phyloP scores from a whole-genome alignment of 2,797 vertebrate genomes.

The Accipiter superciliosus region DNA sequence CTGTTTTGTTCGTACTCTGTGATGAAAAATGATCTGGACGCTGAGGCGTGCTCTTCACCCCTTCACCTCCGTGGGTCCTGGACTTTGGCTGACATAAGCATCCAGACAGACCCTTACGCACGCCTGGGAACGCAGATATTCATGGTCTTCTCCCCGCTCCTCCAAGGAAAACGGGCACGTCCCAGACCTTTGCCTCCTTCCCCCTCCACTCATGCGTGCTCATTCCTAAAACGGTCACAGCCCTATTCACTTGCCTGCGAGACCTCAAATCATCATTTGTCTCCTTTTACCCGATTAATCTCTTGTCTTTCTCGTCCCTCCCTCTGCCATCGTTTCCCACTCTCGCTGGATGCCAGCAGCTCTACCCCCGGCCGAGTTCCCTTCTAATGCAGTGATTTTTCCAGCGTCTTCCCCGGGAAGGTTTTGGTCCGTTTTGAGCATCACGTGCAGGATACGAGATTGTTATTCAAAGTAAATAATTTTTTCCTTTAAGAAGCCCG shows the following conservation, averaged over 20 bases:
- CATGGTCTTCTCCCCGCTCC: not conserved
- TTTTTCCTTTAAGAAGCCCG: not conserved
- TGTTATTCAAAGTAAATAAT: not conserved
- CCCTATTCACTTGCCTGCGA: rapidly evolving
- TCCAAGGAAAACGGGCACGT: rapidly evolving
- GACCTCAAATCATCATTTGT: not conserved
- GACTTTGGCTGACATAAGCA: not conserved
- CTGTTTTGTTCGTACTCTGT: not conserved
- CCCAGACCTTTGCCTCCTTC: rapidly evolving
- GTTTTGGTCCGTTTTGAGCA: not conserved
- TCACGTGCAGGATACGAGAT: not conserved
- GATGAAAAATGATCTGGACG: not conserved
- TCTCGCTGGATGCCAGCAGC: not conserved
- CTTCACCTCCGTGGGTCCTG: rapidly evolving
- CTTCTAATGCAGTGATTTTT: not conserved
- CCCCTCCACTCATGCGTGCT: rapidly evolving
- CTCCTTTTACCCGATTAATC: not conserved
- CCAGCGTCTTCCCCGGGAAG: not conserved
- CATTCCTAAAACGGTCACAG: not conserved
- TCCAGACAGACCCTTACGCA: not conserved
- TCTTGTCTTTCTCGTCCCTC: not conserved
- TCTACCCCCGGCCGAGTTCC: not conserved
- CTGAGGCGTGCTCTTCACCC: not conserved
- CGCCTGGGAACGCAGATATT: rapidly evolving
- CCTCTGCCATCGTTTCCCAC: not conserved